A percentile compares a stretch with the other conserved stretches of the same genome.
Conservation (phyloP, 2,113 vertebrate species). For the Aptenodytes forsteri region DNA sequence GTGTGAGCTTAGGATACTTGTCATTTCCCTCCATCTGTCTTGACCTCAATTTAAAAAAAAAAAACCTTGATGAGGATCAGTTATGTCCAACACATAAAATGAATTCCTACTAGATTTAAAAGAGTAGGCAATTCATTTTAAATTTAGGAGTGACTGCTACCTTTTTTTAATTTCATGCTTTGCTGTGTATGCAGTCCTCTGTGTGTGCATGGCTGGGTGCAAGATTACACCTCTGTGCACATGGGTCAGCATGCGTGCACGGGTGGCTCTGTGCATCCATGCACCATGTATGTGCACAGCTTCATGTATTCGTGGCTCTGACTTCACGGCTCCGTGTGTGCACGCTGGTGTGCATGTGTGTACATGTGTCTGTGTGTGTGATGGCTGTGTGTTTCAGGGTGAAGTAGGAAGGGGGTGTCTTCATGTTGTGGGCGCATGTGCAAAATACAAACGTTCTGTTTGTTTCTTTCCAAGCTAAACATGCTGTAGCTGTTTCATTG, state of each 20-base stretch:
- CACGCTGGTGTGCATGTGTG: rapidly evolving
- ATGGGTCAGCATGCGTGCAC: rapidly evolving
- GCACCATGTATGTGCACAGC: rapidly evolving
- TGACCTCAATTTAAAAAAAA: not conserved
- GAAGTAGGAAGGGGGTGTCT: not conserved
- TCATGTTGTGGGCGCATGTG: not conserved
- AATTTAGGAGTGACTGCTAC: not conserved
- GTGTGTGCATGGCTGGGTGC: not conserved
- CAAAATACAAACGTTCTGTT: not conserved
- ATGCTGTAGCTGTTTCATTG: not conserved
- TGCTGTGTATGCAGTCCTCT: not conserved
- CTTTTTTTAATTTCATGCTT: not conserved
- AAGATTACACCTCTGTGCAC: rapidly evolving
- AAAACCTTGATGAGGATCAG: not conserved
- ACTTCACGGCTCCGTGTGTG: rapidly evolving
- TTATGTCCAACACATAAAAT: not conserved
- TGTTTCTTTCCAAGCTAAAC: not conserved
- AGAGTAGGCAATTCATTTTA: not conserved
- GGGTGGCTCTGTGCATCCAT: rapidly evolving
- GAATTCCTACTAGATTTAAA: not conserved
- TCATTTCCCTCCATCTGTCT: not conserved
- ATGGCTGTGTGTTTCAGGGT: not conserved
- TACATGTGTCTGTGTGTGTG: rapidly evolving
- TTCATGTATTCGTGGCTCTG: rapidly evolving
- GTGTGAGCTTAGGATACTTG: not conserved